Evolutionary conservation across 2,113 vertebrate species (phyloP).

Genomic region (Eurypyga helias): DNA sequence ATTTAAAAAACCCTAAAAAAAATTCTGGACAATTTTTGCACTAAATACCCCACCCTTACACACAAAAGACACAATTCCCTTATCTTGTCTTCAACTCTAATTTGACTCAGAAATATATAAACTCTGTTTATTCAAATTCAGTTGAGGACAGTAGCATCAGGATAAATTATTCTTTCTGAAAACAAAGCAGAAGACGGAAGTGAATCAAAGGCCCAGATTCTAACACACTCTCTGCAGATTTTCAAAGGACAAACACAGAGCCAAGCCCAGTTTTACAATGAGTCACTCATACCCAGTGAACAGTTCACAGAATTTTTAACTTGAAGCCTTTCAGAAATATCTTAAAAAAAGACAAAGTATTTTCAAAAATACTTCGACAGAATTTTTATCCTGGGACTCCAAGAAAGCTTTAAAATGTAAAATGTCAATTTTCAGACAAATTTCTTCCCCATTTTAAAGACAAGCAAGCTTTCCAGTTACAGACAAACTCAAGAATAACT

Average conservation of each 20-base stretch:
- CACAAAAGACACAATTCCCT: not conserved
- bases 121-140: not conserved
- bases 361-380: not conserved
- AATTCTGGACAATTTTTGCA: not conserved
- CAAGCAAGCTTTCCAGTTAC: not conserved
- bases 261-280: not conserved
- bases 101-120: not conserved
- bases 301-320: constrained; percentile 8
- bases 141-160: not conserved
- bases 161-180: not conserved
- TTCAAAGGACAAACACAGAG: not conserved
- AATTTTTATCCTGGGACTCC: not conserved
- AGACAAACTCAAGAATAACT: not conserved
- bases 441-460: not conserved
- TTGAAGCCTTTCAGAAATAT: not conserved
- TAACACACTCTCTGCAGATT: not conserved
- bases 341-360: not conserved
- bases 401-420: not conserved
- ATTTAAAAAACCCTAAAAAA: not conserved
- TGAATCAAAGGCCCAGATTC: not conserved
- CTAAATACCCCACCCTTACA: not conserved
- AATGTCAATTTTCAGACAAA: not conserved
- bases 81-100: not conserved
- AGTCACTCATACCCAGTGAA: not conserved
- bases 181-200: not conserved